Conservation (phyloP, 2,888 invertebrate genomes). For the Philereme vetulata region DNA sequence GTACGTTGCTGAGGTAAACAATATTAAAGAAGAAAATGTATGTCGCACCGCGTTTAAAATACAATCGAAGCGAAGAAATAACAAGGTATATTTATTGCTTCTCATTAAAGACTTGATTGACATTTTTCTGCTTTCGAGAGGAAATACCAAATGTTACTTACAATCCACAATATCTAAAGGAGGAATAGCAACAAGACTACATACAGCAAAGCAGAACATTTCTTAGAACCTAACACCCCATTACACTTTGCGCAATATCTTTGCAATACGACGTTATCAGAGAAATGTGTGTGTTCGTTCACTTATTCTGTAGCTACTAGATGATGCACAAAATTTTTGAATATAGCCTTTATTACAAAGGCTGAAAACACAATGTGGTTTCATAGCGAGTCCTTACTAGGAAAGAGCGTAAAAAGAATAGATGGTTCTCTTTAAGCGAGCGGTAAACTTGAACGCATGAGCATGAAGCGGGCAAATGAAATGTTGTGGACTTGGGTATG, state of each 20-base stretch:
- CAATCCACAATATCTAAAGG: neutral
- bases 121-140: no score
- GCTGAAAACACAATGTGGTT: neutral
- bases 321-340: neutral
- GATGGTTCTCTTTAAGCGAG: no score
- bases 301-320: conserved; percentile 17
- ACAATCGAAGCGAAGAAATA: neutral
- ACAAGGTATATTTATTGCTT: neutral
- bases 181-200: neutral
- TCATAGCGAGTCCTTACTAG: neutral
- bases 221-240: neutral
- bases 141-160: no score
- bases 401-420: no score
- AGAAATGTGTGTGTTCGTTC: conserved; percentile 46
- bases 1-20: conserved; percentile 12
- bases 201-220: neutral
- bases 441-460: no score
- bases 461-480: no score
- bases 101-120: no score
- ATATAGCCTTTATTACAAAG: neutral
- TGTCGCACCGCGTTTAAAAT: neutral
- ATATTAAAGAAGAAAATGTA: conserved; percentile 19
- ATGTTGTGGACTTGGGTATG: no score
- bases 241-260: conserved; percentile 18
- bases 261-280: conserved; percentile 48